These are phyloP conservation scores for Dicyrtomina minuta DNA, from an alignment of 2,888 invertebrate species.

Conservation along the genomic window DNA sequence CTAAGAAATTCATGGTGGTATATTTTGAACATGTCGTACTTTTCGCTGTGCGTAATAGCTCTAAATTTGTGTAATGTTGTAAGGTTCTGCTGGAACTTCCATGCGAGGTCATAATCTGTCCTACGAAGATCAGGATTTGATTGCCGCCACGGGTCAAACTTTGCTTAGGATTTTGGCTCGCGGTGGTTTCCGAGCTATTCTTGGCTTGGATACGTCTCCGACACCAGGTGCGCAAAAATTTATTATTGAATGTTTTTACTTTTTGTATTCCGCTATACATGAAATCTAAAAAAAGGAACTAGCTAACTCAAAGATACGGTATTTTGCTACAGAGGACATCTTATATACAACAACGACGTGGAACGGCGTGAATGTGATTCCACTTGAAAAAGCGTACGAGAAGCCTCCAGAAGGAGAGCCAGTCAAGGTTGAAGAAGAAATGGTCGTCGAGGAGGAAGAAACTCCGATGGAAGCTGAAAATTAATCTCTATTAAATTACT, in stretches of 20 bases:
- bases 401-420: conserved; percentile 70
- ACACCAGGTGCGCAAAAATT: conserved; percentile 22
- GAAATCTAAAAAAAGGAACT: background rate
- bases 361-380: conserved; percentile 94
- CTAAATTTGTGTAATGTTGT: no score
- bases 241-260: background rate
- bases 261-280: background rate
- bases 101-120: conserved; percentile 61
- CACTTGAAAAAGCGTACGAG: conserved; percentile 90
- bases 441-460: conserved; percentile 61
- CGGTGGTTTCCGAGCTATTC: conserved; percentile 88
- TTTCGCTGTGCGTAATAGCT: no score
- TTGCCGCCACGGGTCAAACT: conserved; percentile 92
- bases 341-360: conserved; percentile 91
- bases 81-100: conserved; percentile 49
- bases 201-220: conserved; percentile 63
- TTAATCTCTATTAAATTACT: no score
- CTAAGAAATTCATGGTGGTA: background rate
- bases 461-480: conserved; percentile 37
- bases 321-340: conserved; percentile 59
- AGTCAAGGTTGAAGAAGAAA: conserved; percentile 58
- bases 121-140: conserved; percentile 86
- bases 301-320: background rate
- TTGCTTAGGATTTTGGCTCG: conserved; percentile 85
- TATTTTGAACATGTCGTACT: background rate